These are phyloP conservation scores for Orycteropus afer DNA, from an alignment of 2,113 vertebrate species.

Conservation along the genomic window DNA sequence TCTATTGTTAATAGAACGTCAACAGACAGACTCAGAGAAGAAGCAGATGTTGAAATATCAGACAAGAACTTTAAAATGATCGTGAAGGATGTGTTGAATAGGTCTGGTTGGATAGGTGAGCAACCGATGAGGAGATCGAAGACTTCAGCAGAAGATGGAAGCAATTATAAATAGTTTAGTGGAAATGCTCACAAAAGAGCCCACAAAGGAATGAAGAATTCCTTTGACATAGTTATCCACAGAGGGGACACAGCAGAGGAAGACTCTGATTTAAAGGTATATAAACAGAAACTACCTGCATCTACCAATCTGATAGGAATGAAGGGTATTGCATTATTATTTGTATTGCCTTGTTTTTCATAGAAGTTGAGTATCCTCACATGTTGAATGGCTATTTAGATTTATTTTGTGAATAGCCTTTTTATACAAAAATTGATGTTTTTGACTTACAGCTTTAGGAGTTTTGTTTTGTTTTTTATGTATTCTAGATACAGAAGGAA, in stretches of 20 bases:
- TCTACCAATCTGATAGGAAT: background rate
- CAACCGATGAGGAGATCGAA: background rate
- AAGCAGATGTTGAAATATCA: background rate
- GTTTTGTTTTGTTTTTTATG: too few species aligned
- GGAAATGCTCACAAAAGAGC: background rate
- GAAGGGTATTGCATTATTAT: too few species aligned
- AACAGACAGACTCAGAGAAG: background rate
- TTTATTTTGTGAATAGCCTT: background rate
- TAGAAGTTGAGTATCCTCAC: background rate
- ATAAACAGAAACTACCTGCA: background rate
- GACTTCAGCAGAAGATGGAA: background rate
- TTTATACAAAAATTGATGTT: background rate
- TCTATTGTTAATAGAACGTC: background rate
- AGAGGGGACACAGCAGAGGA: background rate
- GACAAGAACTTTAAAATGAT: background rate
- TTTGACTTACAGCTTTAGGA: background rate
- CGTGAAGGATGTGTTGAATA: background rate
- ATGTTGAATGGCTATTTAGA: background rate
- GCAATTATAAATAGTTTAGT: background rate
- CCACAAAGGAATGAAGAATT: background rate
- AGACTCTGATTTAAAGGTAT: background rate
- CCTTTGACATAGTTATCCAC: background rate
- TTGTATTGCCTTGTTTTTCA: background rate
- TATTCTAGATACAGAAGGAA: too few species aligned
- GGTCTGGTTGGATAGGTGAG: background rate